Base-by-base conservation (phyloP, 2,888 invertebrate genomes). In the Agonopterix heracliana region DNA sequence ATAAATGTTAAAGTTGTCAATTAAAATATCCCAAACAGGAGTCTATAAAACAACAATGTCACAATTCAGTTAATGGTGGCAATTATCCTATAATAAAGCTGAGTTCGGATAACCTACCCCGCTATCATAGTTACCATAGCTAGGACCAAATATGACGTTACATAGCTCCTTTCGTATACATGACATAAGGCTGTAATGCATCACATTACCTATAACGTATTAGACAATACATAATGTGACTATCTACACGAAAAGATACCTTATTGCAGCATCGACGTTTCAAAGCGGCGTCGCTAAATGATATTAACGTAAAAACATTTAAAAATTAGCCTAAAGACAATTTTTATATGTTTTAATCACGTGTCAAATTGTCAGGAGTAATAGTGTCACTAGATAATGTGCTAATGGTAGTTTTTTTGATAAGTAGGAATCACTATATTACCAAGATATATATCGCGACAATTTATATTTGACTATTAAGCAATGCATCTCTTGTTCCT, bases 141-240 rank as follows among this genome's bases (percentile, higher is more conserved):
- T 75, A 79, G 75, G 76, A 77, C 76, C 78, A 75, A 73, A 76
- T 77, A 64, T 71, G 74, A 77, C 74, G 68, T 12, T 74, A 68
- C 69, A 69, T 76, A 77, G 86, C 78, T 72, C 68, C 75, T 68
- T 74, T 91, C 92, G 92, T 92, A 92, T 92, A 92, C 92, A 91
- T 91, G 90, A 90, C 89, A 89, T 92, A 92, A 92, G 92, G 92
- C 92, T 90, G 88, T 78, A 85, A 88, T 85, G 81, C 78, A 53
- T 50, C 50, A 78, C 83, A 87, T 86, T 83, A 84, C 87, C 26
- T 71, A 67, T 72, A 71, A 73, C 71, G 71, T 79, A 71, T 72
- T 61, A 26, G 5, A 26, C 26, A 26, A 26, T 26, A 26, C 26
- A 26, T 26, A 26, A 26, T 26, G 26, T 26, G 26, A 26, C 7